These are phyloP conservation scores for Electrophaes corylata DNA, from an alignment of 2,888 invertebrate genomes.

Conservation along the genomic window DNA sequence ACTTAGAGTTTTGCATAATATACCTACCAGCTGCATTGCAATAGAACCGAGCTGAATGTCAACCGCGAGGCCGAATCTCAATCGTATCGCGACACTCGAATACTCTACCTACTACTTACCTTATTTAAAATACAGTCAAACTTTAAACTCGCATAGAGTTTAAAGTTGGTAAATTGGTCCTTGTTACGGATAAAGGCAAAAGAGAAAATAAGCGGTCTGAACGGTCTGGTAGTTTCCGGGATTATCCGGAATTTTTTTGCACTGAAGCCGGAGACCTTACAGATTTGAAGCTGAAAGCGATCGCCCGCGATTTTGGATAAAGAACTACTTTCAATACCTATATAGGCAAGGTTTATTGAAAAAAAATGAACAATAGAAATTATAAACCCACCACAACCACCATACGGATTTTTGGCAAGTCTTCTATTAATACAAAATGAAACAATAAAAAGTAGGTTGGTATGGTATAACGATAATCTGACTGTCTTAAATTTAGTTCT, in stretches of 20 bases:
- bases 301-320: conserved; percentile 33
- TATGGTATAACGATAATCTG: background rate
- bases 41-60: conserved; percentile 66
- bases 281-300: conserved; percentile 38
- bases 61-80: conserved; percentile 60
- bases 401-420: background rate
- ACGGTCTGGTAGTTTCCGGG: conserved; percentile 37
- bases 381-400: no score
- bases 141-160: conserved; percentile 25
- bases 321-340: conserved; percentile 39
- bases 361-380: no score
- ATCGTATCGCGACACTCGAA: conserved; percentile 37
- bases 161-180: conserved; percentile 34
- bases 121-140: conserved; percentile 33
- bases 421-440: background rate
- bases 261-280: conserved; percentile 24
- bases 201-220: conserved; percentile 34
- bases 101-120: conserved; percentile 3
- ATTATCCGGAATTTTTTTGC: conserved; percentile 38
- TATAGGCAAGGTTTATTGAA: no score
- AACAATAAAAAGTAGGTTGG: background rate
- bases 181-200: conserved; percentile 31
- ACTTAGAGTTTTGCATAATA: conserved; percentile 70
- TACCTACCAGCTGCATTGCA: conserved; percentile 65
- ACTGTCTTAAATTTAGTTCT: background rate